A percentile compares a stretch with the other conserved stretches of the same genome.
Conservation (phyloP, 2,888 invertebrate genomes). For the Gari tellinella region DNA sequence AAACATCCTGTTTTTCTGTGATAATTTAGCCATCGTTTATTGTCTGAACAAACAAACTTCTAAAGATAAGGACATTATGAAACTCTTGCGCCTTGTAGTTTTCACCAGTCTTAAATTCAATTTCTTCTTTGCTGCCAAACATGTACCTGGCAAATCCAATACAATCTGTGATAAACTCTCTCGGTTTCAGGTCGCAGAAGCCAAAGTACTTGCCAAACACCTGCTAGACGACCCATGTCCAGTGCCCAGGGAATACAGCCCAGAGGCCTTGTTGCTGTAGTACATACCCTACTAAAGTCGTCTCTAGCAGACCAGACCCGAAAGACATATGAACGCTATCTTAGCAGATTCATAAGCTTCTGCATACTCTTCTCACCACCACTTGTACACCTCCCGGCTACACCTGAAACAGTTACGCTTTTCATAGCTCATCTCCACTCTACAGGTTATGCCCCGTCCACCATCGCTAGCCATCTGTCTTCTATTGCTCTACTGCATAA, state of each 20-base stretch:
- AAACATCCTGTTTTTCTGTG: conserved; percentile 1
- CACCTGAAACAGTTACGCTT: too few relatives aligned
- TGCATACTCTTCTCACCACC: too few relatives aligned
- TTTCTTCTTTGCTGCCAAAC: not conserved
- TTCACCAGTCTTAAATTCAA: not conserved
- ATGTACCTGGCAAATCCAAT: conserved; percentile 1
- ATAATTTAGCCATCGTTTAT: conserved; percentile 4
- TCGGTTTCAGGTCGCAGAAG: conserved; percentile 4
- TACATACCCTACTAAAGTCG: not conserved
- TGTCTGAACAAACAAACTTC: not conserved
- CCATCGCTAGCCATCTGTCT: too few relatives aligned
- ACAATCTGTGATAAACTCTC: not conserved
- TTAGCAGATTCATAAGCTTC: too few relatives aligned
- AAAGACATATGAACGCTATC: too few relatives aligned
- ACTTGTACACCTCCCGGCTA: too few relatives aligned
- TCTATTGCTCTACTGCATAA: too few relatives aligned
- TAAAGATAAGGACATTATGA: conserved; percentile 6
- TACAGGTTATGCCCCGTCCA: too few relatives aligned
- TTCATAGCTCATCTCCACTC: too few relatives aligned
- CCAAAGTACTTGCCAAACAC: not conserved
- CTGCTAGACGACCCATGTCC: too few relatives aligned
- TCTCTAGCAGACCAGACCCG: too few relatives aligned
- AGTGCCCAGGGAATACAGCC: too few relatives aligned
- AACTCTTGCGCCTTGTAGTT: not conserved
- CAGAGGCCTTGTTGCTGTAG: not conserved